Base-by-base conservation (phyloP, 1,140 invertebrate genomes). In the Habropoda laboriosa region DNA sequence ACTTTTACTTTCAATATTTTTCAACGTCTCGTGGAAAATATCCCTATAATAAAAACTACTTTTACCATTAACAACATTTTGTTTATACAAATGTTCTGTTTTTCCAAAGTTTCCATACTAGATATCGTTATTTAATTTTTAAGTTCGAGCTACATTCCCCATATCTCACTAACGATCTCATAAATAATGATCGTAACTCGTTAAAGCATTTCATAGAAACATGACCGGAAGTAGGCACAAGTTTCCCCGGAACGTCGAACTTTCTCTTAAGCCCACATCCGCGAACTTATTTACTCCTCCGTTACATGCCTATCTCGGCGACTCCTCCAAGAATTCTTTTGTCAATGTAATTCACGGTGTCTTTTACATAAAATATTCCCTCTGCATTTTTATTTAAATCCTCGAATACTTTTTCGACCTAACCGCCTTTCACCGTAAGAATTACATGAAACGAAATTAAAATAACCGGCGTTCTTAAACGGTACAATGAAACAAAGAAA, bases 231-330 rank as follows among this genome's bases (percentile, higher is more conserved):
- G 47, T 30, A 30, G 47, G 47, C 38, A 10, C 40, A 53, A 51
- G 47, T 75, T 75, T 75, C 72, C 42, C 35, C 35, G 35, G 60
- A 66, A 75, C 72, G 60, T 66, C 24, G 32, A 75, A 75, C 72
- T 75, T 75, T 75, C 72, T 75, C 72, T 75, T 53, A 66, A 66
- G 35, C 47, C 72, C 47, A 66, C 72, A 75, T 75, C 72, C 72
- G 70, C 55, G 30, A 72, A 40, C 40, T 27, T 72, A 60, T 72
- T 72, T 71, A 27, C 18, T 38, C 35, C 24, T n/a, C 49, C 7
- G 3, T 68, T 53, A 51, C 32, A 68, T 27, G 18, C 70, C 40
- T 57, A 30, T 42, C 45, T 27, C n/a, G 18, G 38, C 30, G 7
- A 40, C n/a, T 74, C 10, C 12, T 51, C 47, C 47, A 10, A 35